Base-by-base conservation (phyloP, 2,113 vertebrate species). In the Dryoscopus gambensis region DNA sequence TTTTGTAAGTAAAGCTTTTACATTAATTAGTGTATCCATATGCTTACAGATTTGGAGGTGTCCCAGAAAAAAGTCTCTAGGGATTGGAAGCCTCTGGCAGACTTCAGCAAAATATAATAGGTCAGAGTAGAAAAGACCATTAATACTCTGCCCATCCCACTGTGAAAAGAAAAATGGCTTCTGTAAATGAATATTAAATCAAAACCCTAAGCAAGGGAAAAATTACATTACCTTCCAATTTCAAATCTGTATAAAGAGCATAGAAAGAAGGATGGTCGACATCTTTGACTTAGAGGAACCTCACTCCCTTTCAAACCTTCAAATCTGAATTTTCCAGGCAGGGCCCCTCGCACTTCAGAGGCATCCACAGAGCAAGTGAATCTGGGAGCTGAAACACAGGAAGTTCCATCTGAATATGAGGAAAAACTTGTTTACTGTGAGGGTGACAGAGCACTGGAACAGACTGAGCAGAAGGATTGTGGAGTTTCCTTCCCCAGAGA, bases 31-130 rank as follows among this genome's bases (percentile, higher is more conserved):
- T 67, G 11, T 74, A 15, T 92, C 28, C 31, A 68, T 17, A 52
- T 56, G 47, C n/a, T 84, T 84, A 49, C 30, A 46, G 40, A 78
- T 49, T 91, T 80, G 92, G 82, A 96, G 35, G 40, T 53, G 68
- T 44, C 85, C 85, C 87, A 96, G 94, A 84, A 93, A 94, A 88
- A 37, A 44, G 46, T 88, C 95, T 88, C 95, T 44, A 96, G 79
- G 88, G 71, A 90, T 77, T 65, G 37, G 50, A 85, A 95, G 57
- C 75, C 71, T 91, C 78, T 90, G 57, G 81, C 86, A 95, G 89
- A 75, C 21, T 91, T 87, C 46, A 94, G 49, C 21, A 90, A 91
- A 92, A 80, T 70, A 31, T 16, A 91, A 77, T 47, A 74, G 68
- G n/a, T 49, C 37, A 50, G 70, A 79, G 62, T 16, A 75, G 35